Evolutionary conservation across 2,113 vertebrate species (phyloP).

Genomic region (Dicentrarchus labrax): DNA sequence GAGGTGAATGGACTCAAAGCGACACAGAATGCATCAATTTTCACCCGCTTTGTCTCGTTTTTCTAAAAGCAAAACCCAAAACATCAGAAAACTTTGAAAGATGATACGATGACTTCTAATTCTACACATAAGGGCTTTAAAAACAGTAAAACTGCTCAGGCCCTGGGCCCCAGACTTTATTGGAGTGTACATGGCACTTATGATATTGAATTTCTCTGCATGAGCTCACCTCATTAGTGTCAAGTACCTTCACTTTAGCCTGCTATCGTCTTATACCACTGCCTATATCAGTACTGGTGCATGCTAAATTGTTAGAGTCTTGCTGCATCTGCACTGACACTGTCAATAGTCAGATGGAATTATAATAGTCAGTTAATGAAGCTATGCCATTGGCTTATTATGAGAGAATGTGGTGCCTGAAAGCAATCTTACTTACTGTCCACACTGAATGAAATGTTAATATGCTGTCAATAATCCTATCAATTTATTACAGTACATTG

Average conservation of each 20-base stretch:
- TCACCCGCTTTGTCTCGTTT: not conserved
- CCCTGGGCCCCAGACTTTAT: not conserved
- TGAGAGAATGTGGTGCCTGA: not conserved
- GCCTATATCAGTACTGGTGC: not conserved
- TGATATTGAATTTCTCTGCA: constrained; percentile 44
- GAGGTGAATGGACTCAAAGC: not conserved
- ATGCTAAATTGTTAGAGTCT: constrained; percentile 15
- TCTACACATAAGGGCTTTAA: not conserved
- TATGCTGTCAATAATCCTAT: not conserved
- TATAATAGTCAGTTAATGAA: constrained; percentile 5
- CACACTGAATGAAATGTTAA: not conserved
- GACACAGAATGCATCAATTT: not conserved
- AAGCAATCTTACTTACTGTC: not conserved
- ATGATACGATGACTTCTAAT: too few relatives aligned
- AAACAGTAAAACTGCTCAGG: not conserved
- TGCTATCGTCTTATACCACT: not conserved
- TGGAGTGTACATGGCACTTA: constrained; percentile 24
- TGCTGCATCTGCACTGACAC: constrained; percentile 1
- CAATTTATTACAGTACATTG: not conserved
- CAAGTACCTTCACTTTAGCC: constrained; percentile 17
- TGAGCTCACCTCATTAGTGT: constrained; percentile 36
- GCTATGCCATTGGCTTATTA: not conserved
- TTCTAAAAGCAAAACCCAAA: not conserved
- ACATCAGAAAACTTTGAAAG: not conserved
- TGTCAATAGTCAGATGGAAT: constrained; percentile 20